Conservation (phyloP, 1,140 invertebrate species). For the Monomorium pharaonis region DNA sequence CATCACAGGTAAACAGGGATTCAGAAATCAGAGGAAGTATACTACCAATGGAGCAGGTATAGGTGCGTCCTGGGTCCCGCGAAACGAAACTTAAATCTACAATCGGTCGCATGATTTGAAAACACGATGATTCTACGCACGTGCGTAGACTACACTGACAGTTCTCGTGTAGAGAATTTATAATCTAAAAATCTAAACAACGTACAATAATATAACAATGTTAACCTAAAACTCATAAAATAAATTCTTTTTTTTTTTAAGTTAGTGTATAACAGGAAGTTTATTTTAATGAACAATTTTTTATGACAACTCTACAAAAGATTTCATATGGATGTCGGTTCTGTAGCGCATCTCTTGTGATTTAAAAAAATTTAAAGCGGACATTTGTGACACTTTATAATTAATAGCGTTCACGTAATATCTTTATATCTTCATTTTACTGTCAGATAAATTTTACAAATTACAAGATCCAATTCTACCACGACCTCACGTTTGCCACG, state of each 20-base stretch:
- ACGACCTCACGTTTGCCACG: not conserved
- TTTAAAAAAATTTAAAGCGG: not conserved
- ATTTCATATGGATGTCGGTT: not conserved
- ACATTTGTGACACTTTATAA: not conserved
- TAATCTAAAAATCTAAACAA: not conserved
- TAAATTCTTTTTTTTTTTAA: too few species aligned
- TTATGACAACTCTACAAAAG: not conserved
- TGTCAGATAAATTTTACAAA: not conserved
- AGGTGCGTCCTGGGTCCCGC: constrained; percentile 12
- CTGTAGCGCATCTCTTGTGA: not conserved
- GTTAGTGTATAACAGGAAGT: not conserved
- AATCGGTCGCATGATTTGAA: not conserved
- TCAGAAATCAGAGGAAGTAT: constrained; percentile 68
- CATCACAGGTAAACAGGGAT: constrained; percentile 74
- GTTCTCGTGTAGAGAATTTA: not conserved
- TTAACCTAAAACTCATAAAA: too few species aligned
- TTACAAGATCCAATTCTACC: not conserved
- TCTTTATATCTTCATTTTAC: not conserved
- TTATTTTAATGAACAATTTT: not conserved
- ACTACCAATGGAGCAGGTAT: constrained; percentile 53
- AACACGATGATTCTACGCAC: not conserved
- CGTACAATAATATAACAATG: too few species aligned
- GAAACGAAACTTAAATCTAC: not conserved
- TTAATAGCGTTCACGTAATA: not conserved
- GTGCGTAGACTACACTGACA: not conserved